Evolutionary conservation across 2,888 invertebrate species (phyloP).

Genomic region (Panzeria rudis): DNA sequence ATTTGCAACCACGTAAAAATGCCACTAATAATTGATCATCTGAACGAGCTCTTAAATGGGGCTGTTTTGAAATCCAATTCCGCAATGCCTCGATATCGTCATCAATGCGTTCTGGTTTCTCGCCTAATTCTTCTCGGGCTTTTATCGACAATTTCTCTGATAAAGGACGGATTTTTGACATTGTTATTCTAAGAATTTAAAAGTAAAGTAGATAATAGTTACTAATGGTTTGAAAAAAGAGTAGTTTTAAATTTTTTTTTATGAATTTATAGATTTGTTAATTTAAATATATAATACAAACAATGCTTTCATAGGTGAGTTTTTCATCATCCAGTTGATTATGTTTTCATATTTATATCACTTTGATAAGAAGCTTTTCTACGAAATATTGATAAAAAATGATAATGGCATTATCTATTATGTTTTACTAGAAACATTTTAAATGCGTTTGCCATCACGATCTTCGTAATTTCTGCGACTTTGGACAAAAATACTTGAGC

Average conservation of each 20-base stretch:
- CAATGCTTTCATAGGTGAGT: not conserved
- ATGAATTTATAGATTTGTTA: not conserved
- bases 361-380: not conserved
- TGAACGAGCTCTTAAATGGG: constrained; percentile 83
- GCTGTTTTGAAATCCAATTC: constrained; percentile 85
- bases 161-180: constrained; percentile 80
- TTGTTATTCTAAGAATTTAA: constrained; percentile 57
- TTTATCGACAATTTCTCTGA: constrained; percentile 78
- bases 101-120: constrained; percentile 83
- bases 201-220: constrained; percentile 13
- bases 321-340: not conserved
- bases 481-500: not conserved
- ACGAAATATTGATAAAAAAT: constrained; percentile 32
- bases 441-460: not conserved
- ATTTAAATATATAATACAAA: not conserved
- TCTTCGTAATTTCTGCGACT: not conserved
- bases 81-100: constrained; percentile 83
- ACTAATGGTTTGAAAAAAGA: not conserved
- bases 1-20: constrained; percentile 86
- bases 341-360: not conserved
- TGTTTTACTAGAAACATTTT: not conserved
- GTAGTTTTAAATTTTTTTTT: not conserved
- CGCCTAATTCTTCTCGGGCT: constrained; percentile 84
- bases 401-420: not conserved
- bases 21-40: constrained; percentile 85